Evolutionary conservation across 2,113 vertebrate genomes (phyloP), one percentile per base, ranked within the genome.

Genomic region (Heterocephalus glaber): DNA sequence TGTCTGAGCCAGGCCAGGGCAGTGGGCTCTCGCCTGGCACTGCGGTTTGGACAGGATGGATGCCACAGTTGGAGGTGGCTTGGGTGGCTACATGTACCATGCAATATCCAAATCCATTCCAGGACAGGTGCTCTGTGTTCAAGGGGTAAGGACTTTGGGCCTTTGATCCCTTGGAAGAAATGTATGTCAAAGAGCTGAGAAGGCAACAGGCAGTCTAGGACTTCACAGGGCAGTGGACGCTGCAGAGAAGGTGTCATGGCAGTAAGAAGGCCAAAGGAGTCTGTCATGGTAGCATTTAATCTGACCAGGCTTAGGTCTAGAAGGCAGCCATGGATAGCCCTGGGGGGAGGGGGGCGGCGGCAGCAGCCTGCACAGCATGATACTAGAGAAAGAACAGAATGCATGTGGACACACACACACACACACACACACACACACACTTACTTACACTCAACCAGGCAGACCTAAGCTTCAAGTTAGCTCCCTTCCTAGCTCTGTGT

Each of bases 11-110:
- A 84, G 80, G 16, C 0, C 0, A 26, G 41, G 35, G 47, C 44
- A 63, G 65, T 58, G 9, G 47, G 38, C 26, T 7, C 38, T 16
- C 28, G 19, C 19, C 12, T 0, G 1, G 49, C 11, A 2, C 12
- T 0, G 4, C 13, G 17, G 5, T 66, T n/a, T 38, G 41, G 28
- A 41, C 11, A 65, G 24, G 4, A 7, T 0, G 5, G 44, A 26
- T 26, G 3, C 28, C 13, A 20, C 7, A 4, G 10, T 0, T 2
- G 10, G 33, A 86, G 38, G 26, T 1, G 1, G 6, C n/a, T 79
- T 2, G 1, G 11, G 41, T 7, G 68, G 33, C 58, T 16, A 0
- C 14, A 1, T 17, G 1, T 11, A 33, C 7, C 22, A 0, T 0
- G 1, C 2, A 14, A 1, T 7, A 44, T 22, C n/a, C 19, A 33